Percentiles rank a stretch among this genome's conserved stretches.
Evolutionary conservation across 2,797 vertebrate genomes (phyloP).

Genomic region (Synaphobranchus kaupii): DNA sequence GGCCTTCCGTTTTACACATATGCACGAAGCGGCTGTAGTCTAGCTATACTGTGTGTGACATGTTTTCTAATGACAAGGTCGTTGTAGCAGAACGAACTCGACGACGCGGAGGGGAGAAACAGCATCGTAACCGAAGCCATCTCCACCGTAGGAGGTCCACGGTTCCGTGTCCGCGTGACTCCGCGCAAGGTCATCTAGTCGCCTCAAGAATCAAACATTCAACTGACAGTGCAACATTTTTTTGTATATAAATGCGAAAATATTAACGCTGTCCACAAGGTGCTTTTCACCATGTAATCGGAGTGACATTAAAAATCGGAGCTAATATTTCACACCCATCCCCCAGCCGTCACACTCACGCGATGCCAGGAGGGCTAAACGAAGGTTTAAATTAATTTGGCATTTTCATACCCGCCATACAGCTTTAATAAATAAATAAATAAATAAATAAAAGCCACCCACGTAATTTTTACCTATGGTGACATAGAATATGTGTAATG

Average conservation of each 20-base stretch:
- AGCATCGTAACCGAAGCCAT: neutral
- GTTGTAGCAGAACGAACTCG: conserved; percentile 26
- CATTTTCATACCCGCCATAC: neutral
- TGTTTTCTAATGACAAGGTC: conserved; percentile 34
- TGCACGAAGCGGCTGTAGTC: conserved; percentile 16
- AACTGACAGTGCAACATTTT: neutral
- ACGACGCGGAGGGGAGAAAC: neutral
- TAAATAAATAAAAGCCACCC: neutral
- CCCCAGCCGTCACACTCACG: conserved; percentile 2
- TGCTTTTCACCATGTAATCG: neutral
- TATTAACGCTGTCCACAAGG: neutral
- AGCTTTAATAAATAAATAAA: neutral
- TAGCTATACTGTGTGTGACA: neutral
- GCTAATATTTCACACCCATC: conserved; percentile 8
- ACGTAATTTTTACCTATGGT: neutral
- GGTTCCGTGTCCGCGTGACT: neutral
- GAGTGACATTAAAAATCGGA: neutral
- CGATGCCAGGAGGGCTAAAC: neutral
- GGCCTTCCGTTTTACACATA: conserved; percentile 4
- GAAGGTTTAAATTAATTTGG: neutral
- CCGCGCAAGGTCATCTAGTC: conserved; percentile 27
- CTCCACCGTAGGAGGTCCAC: neutral
- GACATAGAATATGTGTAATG: neutral
- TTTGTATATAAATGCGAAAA: neutral
- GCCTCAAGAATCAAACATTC: neutral